Evolutionary conservation across 2,113 vertebrate genomes (phyloP), one percentile per base, ranked within the genome.

Genomic region (Hippocampus barbouri): DNA sequence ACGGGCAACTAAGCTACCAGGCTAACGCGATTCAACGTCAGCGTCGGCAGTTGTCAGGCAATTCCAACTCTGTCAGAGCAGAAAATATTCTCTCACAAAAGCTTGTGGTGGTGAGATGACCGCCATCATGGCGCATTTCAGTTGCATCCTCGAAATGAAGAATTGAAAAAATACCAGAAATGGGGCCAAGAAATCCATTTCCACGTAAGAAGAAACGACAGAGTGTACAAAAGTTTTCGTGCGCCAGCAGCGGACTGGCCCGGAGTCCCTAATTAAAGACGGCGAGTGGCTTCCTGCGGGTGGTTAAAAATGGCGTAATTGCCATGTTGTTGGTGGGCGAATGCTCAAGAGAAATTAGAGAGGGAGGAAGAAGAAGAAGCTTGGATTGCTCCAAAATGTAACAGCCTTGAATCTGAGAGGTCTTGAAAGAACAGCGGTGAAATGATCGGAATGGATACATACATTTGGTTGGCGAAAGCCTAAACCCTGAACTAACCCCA

Each of bases 221-320:
- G 38, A 49, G 25, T 63, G 73, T 74, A 63, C 70, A 74, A 69
- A 74, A 66, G 78, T 67, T 51, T 53, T 71, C 45, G 62, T 66
- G 41, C 69, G 57, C 11, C 62, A 27, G 53, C 49, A 69, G 70
- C 61, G 68, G 62, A 68, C 56, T 84, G 73, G 68, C 65, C 69
- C 40, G 38, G 61, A 15, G 16, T 79, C 78, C 15, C 61, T 86
- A 91, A 91, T 91, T 89, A 91, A 80, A 93, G 90, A 74, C 78
- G 59, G 45, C n/a, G 66, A 67, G 75, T 57, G 78, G 73, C 85
- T 73, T 70, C 66, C 70, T 56, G 74, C 79, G 51, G 14, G 53
- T 59, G 83, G 86, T 86, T 89, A 89, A 90, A 91, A 87, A 84
- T 70, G 79, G 87, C 51, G 72, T 90, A 91, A 93, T 90, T 92